A percentile compares a stretch with the other conserved stretches of the same genome.
These are phyloP conservation scores for Rhegmatorhina hoffmannsi DNA, from an alignment of 2,113 vertebrate genomes.

Conservation along the genomic window DNA sequence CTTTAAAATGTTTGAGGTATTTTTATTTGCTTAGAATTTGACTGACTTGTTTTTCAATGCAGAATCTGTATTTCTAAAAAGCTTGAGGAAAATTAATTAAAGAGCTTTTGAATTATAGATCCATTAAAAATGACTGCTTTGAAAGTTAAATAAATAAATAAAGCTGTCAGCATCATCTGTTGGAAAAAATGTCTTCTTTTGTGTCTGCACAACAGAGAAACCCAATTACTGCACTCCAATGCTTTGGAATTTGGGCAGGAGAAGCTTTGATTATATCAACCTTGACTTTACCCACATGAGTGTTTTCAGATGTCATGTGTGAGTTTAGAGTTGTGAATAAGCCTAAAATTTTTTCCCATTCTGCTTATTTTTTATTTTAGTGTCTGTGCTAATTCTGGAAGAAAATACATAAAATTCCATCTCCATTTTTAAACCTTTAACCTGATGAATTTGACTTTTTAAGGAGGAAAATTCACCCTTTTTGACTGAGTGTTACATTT, in stretches of 20 bases:
- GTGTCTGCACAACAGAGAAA: neutral
- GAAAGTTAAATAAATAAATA: conserved; percentile 44
- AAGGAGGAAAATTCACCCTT: neutral
- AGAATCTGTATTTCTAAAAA: conserved; percentile 39
- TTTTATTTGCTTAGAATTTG: neutral
- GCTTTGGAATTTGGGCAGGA: conserved; percentile 3
- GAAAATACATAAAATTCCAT: neutral
- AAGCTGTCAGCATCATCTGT: neutral
- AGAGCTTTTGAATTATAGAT: conserved; percentile 37
- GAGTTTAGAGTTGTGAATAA: neutral
- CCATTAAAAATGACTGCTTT: conserved; percentile 50
- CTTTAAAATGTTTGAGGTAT: neutral
- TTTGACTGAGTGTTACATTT: neutral
- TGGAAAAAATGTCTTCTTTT: neutral
- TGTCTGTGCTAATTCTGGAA: neutral
- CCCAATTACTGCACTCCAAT: neutral
- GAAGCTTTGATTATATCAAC: neutral
- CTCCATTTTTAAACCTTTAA: neutral
- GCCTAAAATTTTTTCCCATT: neutral
- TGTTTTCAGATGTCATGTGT: neutral
- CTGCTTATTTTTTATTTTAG: neutral
- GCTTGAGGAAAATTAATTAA: conserved; percentile 43
- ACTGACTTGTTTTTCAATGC: conserved; percentile 27
- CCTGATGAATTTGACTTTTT: neutral
- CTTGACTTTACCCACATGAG: neutral